Evolutionary conservation across 2,888 invertebrate species (phyloP).

Genomic region (Lepidochrysops patricia): DNA sequence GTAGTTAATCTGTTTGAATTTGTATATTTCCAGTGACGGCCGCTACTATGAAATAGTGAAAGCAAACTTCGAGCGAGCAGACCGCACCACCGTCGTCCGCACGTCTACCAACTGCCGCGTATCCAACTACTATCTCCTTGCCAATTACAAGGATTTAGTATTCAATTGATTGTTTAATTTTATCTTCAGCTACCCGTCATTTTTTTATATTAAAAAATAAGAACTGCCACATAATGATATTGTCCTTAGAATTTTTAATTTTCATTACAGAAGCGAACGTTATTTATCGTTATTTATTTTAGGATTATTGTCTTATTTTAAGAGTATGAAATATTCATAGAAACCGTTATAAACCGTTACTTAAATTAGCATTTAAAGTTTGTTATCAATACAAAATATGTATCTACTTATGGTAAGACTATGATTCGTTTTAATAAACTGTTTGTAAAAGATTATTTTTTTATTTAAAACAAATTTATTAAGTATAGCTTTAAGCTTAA

Average conservation of each 20-base stretch:
- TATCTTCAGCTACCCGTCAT: background rate
- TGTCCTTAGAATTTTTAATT: too few relatives aligned
- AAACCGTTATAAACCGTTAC: background rate
- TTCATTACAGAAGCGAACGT: background rate
- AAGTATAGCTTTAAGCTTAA: too few relatives aligned
- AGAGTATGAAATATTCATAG: too few relatives aligned
- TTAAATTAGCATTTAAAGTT: slow-evolving; percentile 7
- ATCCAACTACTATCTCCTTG: slow-evolving; percentile 92
- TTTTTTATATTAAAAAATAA: too few relatives aligned
- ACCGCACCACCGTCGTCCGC: slow-evolving; percentile 95
- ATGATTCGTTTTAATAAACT: slow-evolving; percentile 2
- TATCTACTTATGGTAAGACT: background rate
- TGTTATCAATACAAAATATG: background rate
- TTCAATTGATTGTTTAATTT: slow-evolving; percentile 81
- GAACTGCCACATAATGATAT: too few relatives aligned
- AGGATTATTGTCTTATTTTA: background rate
- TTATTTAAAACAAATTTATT: too few relatives aligned
- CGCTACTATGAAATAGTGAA: slow-evolving; percentile 99
- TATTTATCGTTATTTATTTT: background rate
- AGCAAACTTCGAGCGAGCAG: slow-evolving; percentile 99
- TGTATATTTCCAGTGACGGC: slow-evolving; percentile 84
- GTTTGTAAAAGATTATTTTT: background rate
- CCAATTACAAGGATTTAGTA: slow-evolving; percentile 94
- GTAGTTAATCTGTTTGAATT: too few relatives aligned
- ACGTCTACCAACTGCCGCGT: slow-evolving; percentile 97